Conservation (phyloP, 2,797 vertebrate species). For the Lepilemur ruficaudatus region DNA sequence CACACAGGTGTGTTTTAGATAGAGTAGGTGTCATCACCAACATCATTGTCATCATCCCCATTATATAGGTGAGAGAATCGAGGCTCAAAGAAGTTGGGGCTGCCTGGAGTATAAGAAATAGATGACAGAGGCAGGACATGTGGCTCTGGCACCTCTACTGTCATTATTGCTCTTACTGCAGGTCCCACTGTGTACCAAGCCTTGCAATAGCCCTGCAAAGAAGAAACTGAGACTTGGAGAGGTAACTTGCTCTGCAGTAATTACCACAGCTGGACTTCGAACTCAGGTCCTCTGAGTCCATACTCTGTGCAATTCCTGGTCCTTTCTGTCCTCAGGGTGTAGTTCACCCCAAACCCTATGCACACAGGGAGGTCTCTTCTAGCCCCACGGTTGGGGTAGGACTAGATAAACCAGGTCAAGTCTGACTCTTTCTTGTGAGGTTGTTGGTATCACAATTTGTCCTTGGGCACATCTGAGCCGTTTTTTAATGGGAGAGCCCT, state of each 20-base stretch:
- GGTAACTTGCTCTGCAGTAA: background rate
- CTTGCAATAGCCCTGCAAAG: background rate
- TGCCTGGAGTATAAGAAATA: background rate
- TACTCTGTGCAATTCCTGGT: background rate
- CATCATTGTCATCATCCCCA: background rate
- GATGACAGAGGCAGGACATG: background rate
- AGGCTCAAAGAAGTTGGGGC: background rate
- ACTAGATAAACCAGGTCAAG: background rate
- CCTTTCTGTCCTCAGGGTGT: background rate
- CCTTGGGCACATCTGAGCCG: background rate
- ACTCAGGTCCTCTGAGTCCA: background rate
- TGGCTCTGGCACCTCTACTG: no score
- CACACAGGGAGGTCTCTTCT: background rate
- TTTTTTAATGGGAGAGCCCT: background rate
- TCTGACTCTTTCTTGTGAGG: background rate
- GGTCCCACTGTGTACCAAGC: no score
- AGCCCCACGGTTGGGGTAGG: accelerated
- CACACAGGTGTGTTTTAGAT: background rate
- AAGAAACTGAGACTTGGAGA: background rate
- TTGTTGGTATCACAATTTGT: background rate
- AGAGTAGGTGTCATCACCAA: background rate
- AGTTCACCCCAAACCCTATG: background rate
- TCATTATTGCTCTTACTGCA: accelerated
- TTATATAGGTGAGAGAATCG: background rate
- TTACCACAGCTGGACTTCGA: background rate